Base-by-base conservation (phyloP, 2,113 vertebrate genomes). In the Petroica traversi region DNA sequence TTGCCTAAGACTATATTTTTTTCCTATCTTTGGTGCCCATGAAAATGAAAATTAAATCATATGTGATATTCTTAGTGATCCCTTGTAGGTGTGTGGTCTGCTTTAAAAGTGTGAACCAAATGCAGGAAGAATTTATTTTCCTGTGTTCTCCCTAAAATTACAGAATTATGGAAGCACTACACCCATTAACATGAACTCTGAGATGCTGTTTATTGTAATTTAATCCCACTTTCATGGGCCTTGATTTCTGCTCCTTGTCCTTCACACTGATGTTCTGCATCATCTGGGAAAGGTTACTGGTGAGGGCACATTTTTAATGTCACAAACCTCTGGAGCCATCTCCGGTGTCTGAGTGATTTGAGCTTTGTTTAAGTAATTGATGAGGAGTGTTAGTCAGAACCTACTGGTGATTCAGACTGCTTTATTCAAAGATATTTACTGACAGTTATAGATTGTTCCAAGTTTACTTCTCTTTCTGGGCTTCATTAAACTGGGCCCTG, bases 281-380 rank as follows among this genome's bases (percentile, higher is more conserved):
- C 79, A 33, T 88, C 73, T 40, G 57, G 54, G 67, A 31, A 77
- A 85, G 86, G 91, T 91, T 82, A 97, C 94, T 94, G 97, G 96
- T 88, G 78, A 86, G 86, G 86, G 75, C 66, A 61, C 66, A 55
- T 59, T 79, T 91, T 86, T 98, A 96, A 98, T 98, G 97, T 97
- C 94, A 91, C 58, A 12, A 92, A 94, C 98, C 97, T 96, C 97
- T 83, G 54, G 92, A 94, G 98, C 75, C 85, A 10, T 98, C 98
- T 98, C 97, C 15, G 2, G 78, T 96, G 87, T 91, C 97, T 96
- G 81, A 81, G 97, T 92, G 93, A 95, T 94, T 92, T 63, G 92
- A 93, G 76, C 90, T 96, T 73, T 79, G 26, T 96, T 98, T 99
- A 97, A 99, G 99, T 99, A 97, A 99, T 98, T 96, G 80, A 98